Percentiles rank a stretch among this genome's conserved stretches.
phyloP scores from a whole-genome alignment of 1,140 invertebrate species.

The Gerris buenoi region DNA sequence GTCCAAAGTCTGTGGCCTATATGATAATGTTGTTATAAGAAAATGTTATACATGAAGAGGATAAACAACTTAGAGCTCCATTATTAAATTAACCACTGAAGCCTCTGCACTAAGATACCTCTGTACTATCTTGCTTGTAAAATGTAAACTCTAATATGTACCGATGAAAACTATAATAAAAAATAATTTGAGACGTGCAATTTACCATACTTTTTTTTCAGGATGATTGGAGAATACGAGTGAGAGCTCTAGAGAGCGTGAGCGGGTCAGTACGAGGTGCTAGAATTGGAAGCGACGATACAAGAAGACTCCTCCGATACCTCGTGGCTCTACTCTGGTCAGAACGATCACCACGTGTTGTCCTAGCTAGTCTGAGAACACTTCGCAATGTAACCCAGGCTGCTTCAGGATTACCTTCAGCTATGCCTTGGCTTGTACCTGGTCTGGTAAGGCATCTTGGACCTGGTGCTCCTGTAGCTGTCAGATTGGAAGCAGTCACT shows the following conservation, averaged over 20 bases:
- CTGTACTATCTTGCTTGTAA: too few species aligned
- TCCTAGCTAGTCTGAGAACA: not conserved
- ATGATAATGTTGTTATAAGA: too few species aligned
- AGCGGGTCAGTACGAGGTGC: not conserved
- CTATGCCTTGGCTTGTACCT: not conserved
- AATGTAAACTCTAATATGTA: too few species aligned
- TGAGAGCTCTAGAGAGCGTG: not conserved
- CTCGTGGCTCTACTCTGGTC: not conserved
- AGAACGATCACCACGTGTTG: not conserved
- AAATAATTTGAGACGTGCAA: too few species aligned
- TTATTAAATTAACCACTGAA: too few species aligned
- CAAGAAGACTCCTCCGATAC: not conserved
- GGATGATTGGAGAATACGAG: not conserved
- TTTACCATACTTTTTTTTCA: too few species aligned
- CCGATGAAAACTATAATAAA: too few species aligned
- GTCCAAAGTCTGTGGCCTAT: too few species aligned
- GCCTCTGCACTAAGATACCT: too few species aligned
- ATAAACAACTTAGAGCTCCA: too few species aligned
- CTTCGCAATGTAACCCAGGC: not conserved
- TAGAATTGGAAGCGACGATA: not conserved
- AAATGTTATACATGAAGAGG: too few species aligned
- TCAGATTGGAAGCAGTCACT: not conserved
- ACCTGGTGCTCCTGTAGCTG: not conserved
- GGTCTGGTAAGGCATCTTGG: not conserved
- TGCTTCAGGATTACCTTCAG: not conserved